Conservation (phyloP, 1,140 invertebrate genomes). For the Drosophila simulans region DNA sequence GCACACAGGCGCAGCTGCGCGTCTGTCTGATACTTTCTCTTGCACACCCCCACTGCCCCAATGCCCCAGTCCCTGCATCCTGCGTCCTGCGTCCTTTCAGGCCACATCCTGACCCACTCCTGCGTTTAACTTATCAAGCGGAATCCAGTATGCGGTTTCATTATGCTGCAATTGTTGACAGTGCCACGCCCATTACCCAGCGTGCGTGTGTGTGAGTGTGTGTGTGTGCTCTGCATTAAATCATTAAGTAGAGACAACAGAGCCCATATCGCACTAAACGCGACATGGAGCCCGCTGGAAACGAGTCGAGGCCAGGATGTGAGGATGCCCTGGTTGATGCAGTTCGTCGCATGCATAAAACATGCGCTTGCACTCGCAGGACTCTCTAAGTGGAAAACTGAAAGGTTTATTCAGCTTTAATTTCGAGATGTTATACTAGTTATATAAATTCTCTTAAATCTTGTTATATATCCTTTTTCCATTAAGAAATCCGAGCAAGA, state of each 20-base stretch:
- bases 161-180: slow-evolving; percentile 70
- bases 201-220: slow-evolving; percentile 17
- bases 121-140: slow-evolving; percentile 61
- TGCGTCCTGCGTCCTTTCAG: not conserved
- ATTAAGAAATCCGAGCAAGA: no score
- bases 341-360: slow-evolving; percentile 59
- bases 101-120: slow-evolving; percentile 37
- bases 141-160: slow-evolving; percentile 58
- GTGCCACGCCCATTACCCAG: slow-evolving; percentile 51
- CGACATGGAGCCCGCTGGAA: slow-evolving; percentile 13
- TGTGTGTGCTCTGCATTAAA: slow-evolving; percentile 68
- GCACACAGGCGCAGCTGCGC: slow-evolving; percentile 57
- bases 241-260: slow-evolving; percentile 64
- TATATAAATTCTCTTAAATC: no score
- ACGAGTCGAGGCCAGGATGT: slow-evolving; percentile 26
- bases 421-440: not conserved
- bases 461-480: no score
- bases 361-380: slow-evolving; percentile 35
- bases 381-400: not conserved
- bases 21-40: slow-evolving; percentile 34
- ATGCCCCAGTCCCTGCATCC: no score
- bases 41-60: not conserved
- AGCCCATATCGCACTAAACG: slow-evolving; percentile 8
- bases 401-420: not conserved
- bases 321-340: slow-evolving; percentile 22